These are phyloP conservation scores for Ceramica pisi DNA, from an alignment of 2,888 invertebrate species.

Conservation along the genomic window DNA sequence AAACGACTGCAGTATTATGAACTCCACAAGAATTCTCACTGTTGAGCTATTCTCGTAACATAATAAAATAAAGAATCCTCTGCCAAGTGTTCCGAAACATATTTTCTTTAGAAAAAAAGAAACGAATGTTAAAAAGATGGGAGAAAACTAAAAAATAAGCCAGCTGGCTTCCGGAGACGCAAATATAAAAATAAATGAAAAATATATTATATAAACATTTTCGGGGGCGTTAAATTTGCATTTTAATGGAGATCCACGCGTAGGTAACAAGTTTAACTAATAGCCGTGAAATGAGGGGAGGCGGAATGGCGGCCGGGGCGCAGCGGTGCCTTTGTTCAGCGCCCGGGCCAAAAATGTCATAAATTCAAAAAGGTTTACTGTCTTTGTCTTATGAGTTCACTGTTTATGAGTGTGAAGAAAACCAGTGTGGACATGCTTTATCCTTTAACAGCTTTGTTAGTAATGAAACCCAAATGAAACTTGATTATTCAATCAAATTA, in stretches of 20 bases:
- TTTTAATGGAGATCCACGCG: constrained; percentile 90
- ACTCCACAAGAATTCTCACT: constrained; percentile 42
- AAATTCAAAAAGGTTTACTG: constrained; percentile 63
- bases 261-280: constrained; percentile 90
- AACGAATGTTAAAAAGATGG: constrained; percentile 38
- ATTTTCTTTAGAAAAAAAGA: constrained; percentile 49
- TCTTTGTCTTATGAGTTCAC: constrained; percentile 62
- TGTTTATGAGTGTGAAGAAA: constrained; percentile 52
- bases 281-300: constrained; percentile 88
- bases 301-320: constrained; percentile 65
- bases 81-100: constrained; percentile 50
- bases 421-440: constrained; percentile 37
- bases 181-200: constrained; percentile 80
- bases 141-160: constrained; percentile 60
- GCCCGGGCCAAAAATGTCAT: constrained; percentile 62
- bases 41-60: constrained; percentile 54
- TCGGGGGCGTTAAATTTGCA: constrained; percentile 88
- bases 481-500: background rate
- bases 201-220: constrained; percentile 86
- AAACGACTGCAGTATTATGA: constrained; percentile 37
- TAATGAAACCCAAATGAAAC: constrained; percentile 22
- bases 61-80: constrained; percentile 57
- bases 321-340: constrained; percentile 63
- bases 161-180: constrained; percentile 53
- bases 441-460: constrained; percentile 22